Percentiles rank a stretch among this genome's conserved stretches.
phyloP scores from a whole-genome alignment of 2,797 vertebrate genomes.

The Fistularia commersonii region DNA sequence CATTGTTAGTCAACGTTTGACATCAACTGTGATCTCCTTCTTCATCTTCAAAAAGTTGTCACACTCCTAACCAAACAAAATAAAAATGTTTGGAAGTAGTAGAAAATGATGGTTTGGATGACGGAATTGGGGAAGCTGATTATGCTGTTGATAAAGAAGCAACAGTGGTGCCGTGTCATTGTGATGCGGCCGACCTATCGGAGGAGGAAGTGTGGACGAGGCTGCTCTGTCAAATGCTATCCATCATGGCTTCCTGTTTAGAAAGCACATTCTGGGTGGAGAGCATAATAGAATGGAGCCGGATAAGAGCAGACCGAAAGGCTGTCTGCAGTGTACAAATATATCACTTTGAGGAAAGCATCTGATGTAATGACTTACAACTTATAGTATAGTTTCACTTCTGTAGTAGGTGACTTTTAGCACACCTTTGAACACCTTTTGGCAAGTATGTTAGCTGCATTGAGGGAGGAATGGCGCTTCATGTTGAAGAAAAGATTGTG shows the following conservation, averaged over 20 bases:
- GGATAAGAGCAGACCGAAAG: too few relatives aligned
- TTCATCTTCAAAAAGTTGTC: conserved; percentile 8
- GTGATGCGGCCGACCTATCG: conserved; percentile 27
- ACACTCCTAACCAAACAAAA: too few relatives aligned
- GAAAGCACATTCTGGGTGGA: conserved; percentile 42
- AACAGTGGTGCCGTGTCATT: too few relatives aligned
- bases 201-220: conserved; percentile 53
- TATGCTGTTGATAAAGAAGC: too few relatives aligned
- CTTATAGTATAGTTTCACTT: background rate
- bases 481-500: background rate
- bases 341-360: too few relatives aligned
- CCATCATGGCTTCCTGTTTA: conserved; percentile 71
- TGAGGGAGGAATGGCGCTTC: conserved; percentile 25
- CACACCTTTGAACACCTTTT: too few relatives aligned
- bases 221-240: conserved; percentile 52
- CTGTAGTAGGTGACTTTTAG: conserved; percentile 1
- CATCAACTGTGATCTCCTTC: conserved; percentile 12
- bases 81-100: too few relatives aligned
- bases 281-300: conserved; percentile 19
- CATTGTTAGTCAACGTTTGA: too few relatives aligned
- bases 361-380: too few relatives aligned
- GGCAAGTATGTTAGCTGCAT: background rate
- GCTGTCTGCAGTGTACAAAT: too few relatives aligned
- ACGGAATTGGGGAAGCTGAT: too few relatives aligned
- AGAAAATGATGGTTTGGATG: too few relatives aligned